Base-by-base conservation (phyloP, 2,797 vertebrate genomes). In the Aselliscus stoliczkanus region DNA sequence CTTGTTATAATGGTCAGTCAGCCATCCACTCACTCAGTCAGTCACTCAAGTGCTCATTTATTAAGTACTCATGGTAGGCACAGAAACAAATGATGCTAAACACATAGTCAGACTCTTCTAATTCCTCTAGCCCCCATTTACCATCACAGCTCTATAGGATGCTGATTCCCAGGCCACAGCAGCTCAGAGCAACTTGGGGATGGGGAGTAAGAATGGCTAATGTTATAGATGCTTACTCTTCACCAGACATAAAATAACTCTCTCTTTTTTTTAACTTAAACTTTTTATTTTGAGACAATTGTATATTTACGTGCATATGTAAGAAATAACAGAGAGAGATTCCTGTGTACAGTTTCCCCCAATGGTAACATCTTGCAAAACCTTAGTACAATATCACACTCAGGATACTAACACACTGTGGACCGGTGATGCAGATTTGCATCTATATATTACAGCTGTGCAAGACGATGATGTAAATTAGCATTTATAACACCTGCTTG, bases 301-400 rank as follows among this genome's bases (percentile, higher is more conserved):
- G 23, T 29, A 54, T 70, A 58, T 34, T 44, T 52, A 47, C 20
- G 5, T 1, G 37, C 7, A 27, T 5, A 27, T 39, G 3, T 85
- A 58, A 58, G 62, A 88, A 72, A 50, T n/a, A 20, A 29, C 2
- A 5, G 15, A 67, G 52, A 23, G 54, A 62, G 56, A 37, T 2
- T 4, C 10, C 18, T 13, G 1, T 0, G 11, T 11, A 0, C 10
- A 2, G 42, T 21, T 62, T 23, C 31, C 29, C 60, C 18, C 14
- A 11, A 4, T 2, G 1, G 47, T 9, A 20, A 6, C 29, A 25
- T 37, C 70, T 27, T 37, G 31, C 13, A 42, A 58, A 81, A 39
- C 25, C 8, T 0, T 1, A 15, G 9, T 7, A 10, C 13, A 1
- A 1, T 5, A 1, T 39, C 37, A 12, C 2, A 8, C 4, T 17